These are phyloP conservation scores for Pseudorhiza aurosa DNA, from an alignment of 30 jellyfish, hydroid and myxozoan genomes.

Conservation along the genomic window DNA sequence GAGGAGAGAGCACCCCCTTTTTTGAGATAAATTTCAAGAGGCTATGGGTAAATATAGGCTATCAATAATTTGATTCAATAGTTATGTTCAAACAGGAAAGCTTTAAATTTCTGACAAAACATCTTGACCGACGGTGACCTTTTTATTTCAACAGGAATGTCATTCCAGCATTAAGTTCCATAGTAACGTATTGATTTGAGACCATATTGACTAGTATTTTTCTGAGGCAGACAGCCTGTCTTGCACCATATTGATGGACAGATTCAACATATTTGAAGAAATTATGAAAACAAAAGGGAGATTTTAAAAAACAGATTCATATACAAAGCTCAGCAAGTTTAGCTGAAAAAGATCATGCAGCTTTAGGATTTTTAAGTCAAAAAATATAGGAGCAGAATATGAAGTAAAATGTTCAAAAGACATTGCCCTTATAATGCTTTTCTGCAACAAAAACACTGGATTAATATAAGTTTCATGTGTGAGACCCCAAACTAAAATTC, in stretches of 20 bases:
- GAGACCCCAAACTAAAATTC: slow-evolving; percentile 51
- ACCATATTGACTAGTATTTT: too few species aligned
- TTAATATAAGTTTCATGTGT: slow-evolving; percentile 18
- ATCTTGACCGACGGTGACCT: too few species aligned
- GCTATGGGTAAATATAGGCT: too few species aligned
- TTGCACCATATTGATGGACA: slow-evolving; percentile 61
- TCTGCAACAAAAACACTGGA: slow-evolving; percentile 45
- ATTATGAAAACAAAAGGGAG: slow-evolving; percentile 22
- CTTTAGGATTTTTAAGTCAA: slow-evolving; percentile 35
- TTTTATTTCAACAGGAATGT: too few species aligned
- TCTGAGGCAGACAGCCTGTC: too few species aligned
- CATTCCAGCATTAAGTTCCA: too few species aligned
- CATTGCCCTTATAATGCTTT: slow-evolving; percentile 43
- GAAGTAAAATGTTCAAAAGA: slow-evolving; percentile 65
- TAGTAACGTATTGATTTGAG: too few species aligned
- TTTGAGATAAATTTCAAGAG: too few species aligned
- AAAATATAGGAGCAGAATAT: slow-evolving; percentile 43
- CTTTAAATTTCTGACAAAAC: too few species aligned
- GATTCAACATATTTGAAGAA: slow-evolving; percentile 5
- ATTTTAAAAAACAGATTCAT: slow-evolving; percentile 13
- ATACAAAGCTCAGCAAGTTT: slow-evolving; percentile 33
- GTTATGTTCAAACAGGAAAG: too few species aligned
- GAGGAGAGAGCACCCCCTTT: too few species aligned
- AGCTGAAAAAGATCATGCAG: slow-evolving; percentile 55
- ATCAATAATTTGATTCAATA: too few species aligned